Base-by-base conservation (phyloP, 1,140 invertebrate genomes). In the Drosophila insularis region DNA sequence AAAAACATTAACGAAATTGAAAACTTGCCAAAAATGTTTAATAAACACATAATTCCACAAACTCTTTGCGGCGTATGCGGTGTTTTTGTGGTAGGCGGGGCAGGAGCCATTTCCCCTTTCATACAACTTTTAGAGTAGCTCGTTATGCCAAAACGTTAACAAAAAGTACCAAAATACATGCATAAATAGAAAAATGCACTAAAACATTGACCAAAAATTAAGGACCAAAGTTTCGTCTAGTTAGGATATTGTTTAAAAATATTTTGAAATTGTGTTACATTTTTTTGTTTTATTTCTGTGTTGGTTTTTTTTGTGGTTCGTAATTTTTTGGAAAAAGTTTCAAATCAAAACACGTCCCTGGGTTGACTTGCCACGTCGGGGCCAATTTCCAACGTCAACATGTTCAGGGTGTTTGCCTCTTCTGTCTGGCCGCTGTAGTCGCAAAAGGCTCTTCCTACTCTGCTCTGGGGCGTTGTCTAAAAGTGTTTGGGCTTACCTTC, bases 401-500 rank as follows among this genome's bases (percentile, higher is more conserved):
- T 50, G 43, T 50, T 50, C 19, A 21, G 17, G 43, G 43, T 78
- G 46, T 58, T 75, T 76, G 71, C 63, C 66, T 50, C 39, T 3
- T 27, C 50, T 21, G 50, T 70, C 82, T 79, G 71, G 62, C 69
- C 46, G 35, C 58, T 64, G 50, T 17, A 11, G 2, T 46, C 17
- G 17, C n/a, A 63, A 40, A 63, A 21, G 2, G 17, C 4, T 61
- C 13, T n/a, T 23, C 11, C 13, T 53, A 64, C 66, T 17, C 13
- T 53, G 68, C 69, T 43, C 39, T 54, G 55, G 35, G 50, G 39
- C 35, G 53, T 40, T 21, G 79, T 66, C 66, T 69, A 80, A 66
- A 64, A 89, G 79, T 89, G 82, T 89, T 87, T 87, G 27, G 43
- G 84, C 78, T 89, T 87, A 89, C 82, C 84, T 89, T 74, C 82